Conservation (phyloP, 2,888 invertebrate genomes). For the Microplitis manilae region DNA sequence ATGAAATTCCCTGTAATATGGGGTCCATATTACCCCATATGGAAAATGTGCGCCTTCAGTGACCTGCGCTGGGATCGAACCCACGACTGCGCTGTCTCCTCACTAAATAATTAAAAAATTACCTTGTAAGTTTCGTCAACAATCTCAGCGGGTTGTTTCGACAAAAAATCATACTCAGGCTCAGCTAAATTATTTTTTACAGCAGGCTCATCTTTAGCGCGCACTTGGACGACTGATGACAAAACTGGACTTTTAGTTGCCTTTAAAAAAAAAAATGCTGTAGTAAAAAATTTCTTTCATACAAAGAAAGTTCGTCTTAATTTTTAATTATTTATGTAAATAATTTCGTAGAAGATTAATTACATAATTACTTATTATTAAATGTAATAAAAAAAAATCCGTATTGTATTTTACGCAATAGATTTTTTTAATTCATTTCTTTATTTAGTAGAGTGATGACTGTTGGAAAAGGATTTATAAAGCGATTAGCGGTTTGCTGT, state of each 20-base stretch:
- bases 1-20: too few relatives aligned
- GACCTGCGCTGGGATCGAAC: too few relatives aligned
- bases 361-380: not conserved
- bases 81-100: too few relatives aligned
- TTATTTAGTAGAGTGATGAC: conserved; percentile 9
- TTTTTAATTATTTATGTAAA: too few relatives aligned
- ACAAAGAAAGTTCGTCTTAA: not conserved
- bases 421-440: not conserved
- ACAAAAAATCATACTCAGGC: conserved; percentile 88
- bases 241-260: conserved; percentile 67
- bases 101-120: conserved; percentile 1
- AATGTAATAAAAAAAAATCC: conserved; percentile 4
- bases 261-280: conserved; percentile 34
- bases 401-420: conserved; percentile 15
- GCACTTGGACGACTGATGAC: conserved; percentile 76
- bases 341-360: not conserved
- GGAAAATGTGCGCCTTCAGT: too few relatives aligned
- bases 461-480: conserved; percentile 25
- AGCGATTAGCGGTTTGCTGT: conserved; percentile 27
- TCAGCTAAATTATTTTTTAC: conserved; percentile 84
- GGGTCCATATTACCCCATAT: too few relatives aligned
- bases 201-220: conserved; percentile 62
- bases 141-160: conserved; percentile 87
- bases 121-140: conserved; percentile 90
- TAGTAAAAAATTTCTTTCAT: conserved; percentile 6